Conservation (phyloP, 1,140 invertebrate genomes). For the Achatina immaculata region DNA sequence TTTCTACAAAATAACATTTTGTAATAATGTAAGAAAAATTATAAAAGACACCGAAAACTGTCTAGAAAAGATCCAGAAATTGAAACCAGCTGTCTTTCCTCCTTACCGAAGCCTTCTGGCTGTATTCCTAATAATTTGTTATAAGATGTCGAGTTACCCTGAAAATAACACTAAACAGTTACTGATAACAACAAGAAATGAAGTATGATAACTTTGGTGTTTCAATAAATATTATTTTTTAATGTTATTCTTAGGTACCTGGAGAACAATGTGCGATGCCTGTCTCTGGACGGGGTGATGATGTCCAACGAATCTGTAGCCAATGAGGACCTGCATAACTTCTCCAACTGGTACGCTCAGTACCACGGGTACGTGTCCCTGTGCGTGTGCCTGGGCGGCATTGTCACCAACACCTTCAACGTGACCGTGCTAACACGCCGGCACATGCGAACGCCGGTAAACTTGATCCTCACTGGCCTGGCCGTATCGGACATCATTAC, state of each 20-base stretch:
- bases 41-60: too few relatives aligned
- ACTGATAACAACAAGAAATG: too few relatives aligned
- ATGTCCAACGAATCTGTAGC: slow-evolving; percentile 37
- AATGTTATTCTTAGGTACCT: slow-evolving; percentile 48
- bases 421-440: slow-evolving; percentile 89
- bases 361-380: slow-evolving; percentile 82
- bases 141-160: too few relatives aligned
- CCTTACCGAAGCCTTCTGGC: too few relatives aligned
- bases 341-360: slow-evolving; percentile 67
- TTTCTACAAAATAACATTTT: too few relatives aligned
- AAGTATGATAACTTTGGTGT: too few relatives aligned
- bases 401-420: slow-evolving; percentile 89
- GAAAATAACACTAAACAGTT: too few relatives aligned
- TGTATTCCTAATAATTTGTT: too few relatives aligned
- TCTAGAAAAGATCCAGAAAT: too few relatives aligned
- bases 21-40: too few relatives aligned
- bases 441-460: slow-evolving; percentile 87
- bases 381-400: slow-evolving; percentile 87
- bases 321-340: slow-evolving; percentile 51
- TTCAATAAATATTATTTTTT: too few relatives aligned
- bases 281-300: slow-evolving; percentile 15
- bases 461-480: slow-evolving; percentile 86
- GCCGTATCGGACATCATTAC: slow-evolving; percentile 88
- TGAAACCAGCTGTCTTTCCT: too few relatives aligned
- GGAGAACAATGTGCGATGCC: slow-evolving; percentile 47